These are phyloP conservation scores for Calliphora vomitoria DNA, from an alignment of 2,888 invertebrate genomes.

Conservation along the genomic window DNA sequence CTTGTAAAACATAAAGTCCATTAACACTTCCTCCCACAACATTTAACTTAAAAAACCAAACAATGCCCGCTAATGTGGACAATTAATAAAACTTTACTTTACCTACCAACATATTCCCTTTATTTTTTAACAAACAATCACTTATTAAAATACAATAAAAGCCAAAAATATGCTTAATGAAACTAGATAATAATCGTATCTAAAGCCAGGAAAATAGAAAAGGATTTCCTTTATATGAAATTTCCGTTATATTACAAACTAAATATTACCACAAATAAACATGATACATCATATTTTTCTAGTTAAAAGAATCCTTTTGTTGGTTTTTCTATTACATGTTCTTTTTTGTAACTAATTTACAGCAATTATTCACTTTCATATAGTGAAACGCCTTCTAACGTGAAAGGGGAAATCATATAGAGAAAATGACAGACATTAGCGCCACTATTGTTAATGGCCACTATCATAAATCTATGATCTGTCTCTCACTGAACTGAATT, in stretches of 20 bases:
- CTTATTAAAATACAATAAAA: slow-evolving; percentile 36
- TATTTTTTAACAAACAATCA: slow-evolving; percentile 18
- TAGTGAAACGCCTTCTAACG: slow-evolving; percentile 61
- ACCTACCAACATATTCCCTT: slow-evolving; percentile 27
- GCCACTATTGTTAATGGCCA: slow-evolving; percentile 72
- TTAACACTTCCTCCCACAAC: slow-evolving; percentile 70
- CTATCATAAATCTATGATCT: slow-evolving; percentile 74
- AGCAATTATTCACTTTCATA: slow-evolving; percentile 73
- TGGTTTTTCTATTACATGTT: slow-evolving; percentile 29
- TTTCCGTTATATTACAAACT: slow-evolving; percentile 56
- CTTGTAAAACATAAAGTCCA: slow-evolving; percentile 55
- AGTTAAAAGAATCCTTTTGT: slow-evolving; percentile 54
- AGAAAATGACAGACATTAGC: slow-evolving; percentile 69
- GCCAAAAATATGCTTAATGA: slow-evolving; percentile 45
- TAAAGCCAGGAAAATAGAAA: slow-evolving; percentile 20
- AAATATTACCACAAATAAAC: slow-evolving; percentile 22
- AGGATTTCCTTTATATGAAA: slow-evolving; percentile 68
- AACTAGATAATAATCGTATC: slow-evolving; percentile 65
- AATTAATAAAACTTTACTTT: slow-evolving; percentile 60
- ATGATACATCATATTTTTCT: slow-evolving; percentile 70
- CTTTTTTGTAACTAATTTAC: slow-evolving; percentile 64
- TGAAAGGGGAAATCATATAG: slow-evolving; percentile 48
- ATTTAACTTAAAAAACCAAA: slow-evolving; percentile 54
- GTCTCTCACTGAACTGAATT: slow-evolving; percentile 35
- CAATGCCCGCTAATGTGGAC: slow-evolving; percentile 63